Percentiles rank a stretch among this genome's conserved stretches.
These are phyloP conservation scores for Medauroidea extradentata DNA, from an alignment of 1,140 invertebrate species.

Conservation along the genomic window DNA sequence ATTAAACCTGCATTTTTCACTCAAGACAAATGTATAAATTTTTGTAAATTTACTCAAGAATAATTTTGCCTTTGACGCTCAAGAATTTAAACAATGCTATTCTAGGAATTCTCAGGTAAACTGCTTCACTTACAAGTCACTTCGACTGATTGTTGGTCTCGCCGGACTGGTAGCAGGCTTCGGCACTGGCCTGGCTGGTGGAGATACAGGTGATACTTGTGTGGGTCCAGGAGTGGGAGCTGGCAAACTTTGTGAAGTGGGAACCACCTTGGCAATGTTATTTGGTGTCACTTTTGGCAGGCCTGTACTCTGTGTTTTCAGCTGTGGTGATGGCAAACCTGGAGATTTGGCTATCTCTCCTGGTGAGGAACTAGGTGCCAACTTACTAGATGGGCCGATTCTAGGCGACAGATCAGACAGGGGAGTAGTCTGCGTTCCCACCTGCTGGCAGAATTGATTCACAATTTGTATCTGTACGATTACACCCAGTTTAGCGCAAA, in stretches of 20 bases:
- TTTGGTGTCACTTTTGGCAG: background rate
- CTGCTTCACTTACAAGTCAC: conserved; percentile 39
- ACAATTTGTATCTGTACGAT: no score
- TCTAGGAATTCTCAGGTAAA: no score
- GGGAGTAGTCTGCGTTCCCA: no score
- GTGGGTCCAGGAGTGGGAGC: background rate
- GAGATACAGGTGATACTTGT: conserved; percentile 2
- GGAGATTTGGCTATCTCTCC: background rate
- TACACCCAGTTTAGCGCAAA: no score
- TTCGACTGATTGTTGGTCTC: conserved; percentile 39
- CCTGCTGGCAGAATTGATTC: no score
- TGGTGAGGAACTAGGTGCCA: background rate
- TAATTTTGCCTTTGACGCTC: conserved; percentile 2
- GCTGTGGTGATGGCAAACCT: no score
- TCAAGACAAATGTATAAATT: no score
- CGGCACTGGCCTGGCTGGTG: background rate
- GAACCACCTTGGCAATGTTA: background rate
- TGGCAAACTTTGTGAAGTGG: background rate
- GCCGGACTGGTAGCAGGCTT: conserved; percentile 41
- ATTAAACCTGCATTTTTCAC: no score
- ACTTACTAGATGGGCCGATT: background rate
- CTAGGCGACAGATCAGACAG: background rate
- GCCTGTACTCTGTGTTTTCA: no score
- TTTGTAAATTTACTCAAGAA: no score
- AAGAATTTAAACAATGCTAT: no score